These are phyloP conservation scores for Teinopalpus imperialis DNA, from an alignment of 2,888 invertebrate species.

Conservation along the genomic window DNA sequence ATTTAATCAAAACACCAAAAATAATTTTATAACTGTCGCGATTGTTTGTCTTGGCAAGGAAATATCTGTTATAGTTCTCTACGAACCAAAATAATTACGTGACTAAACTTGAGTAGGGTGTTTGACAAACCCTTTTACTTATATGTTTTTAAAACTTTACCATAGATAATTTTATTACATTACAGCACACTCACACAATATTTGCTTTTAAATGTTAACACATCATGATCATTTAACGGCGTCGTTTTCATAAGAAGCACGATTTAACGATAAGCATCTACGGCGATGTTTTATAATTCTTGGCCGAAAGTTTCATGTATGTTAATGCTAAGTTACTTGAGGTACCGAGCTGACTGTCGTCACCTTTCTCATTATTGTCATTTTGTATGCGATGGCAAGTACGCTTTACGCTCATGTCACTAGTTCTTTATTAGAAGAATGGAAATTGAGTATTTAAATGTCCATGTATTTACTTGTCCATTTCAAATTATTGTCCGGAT, in stretches of 20 bases:
- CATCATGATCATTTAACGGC: constrained; percentile 11
- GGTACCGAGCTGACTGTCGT: constrained; percentile 11
- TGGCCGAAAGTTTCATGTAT: constrained; percentile 7
- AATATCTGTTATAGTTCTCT: too few species aligned
- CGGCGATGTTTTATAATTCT: constrained; percentile 20
- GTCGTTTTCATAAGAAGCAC: constrained; percentile 13
- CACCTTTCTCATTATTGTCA: constrained; percentile 20
- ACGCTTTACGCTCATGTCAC: neutral
- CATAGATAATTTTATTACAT: neutral
- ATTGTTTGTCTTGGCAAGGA: too few species aligned
- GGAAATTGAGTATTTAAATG: constrained; percentile 6
- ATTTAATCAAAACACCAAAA: too few species aligned
- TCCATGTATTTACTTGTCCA: neutral
- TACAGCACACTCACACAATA: neutral
- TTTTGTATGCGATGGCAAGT: constrained; percentile 20
- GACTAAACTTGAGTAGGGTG: too few species aligned
- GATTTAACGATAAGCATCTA: constrained; percentile 22
- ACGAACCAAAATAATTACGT: too few species aligned
- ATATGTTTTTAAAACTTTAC: too few species aligned
- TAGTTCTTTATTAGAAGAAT: neutral
- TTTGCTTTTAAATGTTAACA: constrained; percentile 19
- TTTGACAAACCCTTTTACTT: too few species aligned
- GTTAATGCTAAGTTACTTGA: constrained; percentile 17
- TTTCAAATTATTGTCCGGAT: too few species aligned
- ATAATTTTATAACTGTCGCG: too few species aligned